Evolutionary conservation across 2,888 invertebrate genomes (phyloP).

Genomic region (Pterobdella sp.): DNA sequence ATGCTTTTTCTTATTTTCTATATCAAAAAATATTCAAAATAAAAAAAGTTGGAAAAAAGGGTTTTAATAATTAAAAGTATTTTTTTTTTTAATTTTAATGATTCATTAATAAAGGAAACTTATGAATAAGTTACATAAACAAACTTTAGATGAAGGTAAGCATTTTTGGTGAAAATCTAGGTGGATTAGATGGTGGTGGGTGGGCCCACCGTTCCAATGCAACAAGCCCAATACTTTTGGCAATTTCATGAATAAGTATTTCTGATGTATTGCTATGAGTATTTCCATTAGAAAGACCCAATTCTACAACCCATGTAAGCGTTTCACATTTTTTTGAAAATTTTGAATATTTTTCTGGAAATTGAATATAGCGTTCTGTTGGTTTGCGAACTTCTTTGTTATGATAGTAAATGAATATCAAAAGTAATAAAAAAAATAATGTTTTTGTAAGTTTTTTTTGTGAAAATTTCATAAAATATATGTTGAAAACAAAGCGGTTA

Average conservation of each 20-base stretch:
- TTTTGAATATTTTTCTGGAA: background rate
- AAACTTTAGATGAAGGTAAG: background rate
- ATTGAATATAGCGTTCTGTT: no score
- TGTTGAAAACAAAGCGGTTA: background rate
- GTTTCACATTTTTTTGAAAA: background rate
- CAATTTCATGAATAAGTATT: background rate
- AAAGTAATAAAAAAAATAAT: background rate
- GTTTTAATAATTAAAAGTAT: background rate
- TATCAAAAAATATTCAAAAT: background rate
- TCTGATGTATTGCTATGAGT: background rate
- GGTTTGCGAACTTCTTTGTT: background rate
- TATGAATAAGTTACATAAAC: background rate
- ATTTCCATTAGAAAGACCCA: background rate
- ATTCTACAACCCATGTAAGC: background rate
- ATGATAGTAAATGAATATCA: background rate
- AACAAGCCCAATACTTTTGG: background rate
- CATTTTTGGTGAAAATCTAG: background rate
- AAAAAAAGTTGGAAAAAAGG: background rate
- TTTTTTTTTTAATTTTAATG: background rate
- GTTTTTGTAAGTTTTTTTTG: background rate
- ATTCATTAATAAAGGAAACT: background rate
- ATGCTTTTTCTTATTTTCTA: background rate
- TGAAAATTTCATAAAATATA: background rate
- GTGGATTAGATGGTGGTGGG: slow-evolving; percentile 2
- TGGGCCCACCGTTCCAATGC: background rate